These are phyloP conservation scores for Onchidella celtica DNA, from an alignment of 2,888 invertebrate species.

Conservation along the genomic window DNA sequence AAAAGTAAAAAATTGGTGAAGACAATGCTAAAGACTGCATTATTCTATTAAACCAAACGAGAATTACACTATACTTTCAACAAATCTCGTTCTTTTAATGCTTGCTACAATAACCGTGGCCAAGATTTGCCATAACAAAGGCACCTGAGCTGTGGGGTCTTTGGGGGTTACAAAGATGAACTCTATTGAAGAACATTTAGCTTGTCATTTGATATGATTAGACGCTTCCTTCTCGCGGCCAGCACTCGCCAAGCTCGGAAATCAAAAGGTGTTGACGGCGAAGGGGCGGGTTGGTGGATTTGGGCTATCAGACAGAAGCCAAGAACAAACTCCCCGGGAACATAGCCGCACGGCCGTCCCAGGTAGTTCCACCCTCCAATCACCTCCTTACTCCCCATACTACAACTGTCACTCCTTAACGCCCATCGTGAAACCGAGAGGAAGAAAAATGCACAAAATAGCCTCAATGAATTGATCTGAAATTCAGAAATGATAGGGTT, in stretches of 20 bases:
- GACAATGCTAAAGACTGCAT: too few species aligned
- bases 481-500: not conserved
- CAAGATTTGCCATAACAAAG: too few species aligned
- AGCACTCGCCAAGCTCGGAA: not conserved
- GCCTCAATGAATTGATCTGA: not conserved
- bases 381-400: not conserved
- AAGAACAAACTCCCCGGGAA: not conserved
- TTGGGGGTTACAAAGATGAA: not conserved
- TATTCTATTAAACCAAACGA: too few species aligned
- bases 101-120: too few species aligned
- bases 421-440: not conserved
- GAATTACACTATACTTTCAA: too few species aligned
- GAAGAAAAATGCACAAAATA: not conserved
- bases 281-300: not conserved
- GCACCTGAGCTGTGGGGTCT: too few species aligned
- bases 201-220: conserved; percentile 17
- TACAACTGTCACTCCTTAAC: not conserved
- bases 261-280: not conserved
- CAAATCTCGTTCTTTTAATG: too few species aligned
- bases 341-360: not conserved
- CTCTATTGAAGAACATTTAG: not conserved
- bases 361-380: not conserved
- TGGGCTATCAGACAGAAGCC: not conserved
- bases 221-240: not conserved
- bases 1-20: too few species aligned